Conservation (phyloP, 1,140 invertebrate genomes). For the Ostrea denselamellosa region DNA sequence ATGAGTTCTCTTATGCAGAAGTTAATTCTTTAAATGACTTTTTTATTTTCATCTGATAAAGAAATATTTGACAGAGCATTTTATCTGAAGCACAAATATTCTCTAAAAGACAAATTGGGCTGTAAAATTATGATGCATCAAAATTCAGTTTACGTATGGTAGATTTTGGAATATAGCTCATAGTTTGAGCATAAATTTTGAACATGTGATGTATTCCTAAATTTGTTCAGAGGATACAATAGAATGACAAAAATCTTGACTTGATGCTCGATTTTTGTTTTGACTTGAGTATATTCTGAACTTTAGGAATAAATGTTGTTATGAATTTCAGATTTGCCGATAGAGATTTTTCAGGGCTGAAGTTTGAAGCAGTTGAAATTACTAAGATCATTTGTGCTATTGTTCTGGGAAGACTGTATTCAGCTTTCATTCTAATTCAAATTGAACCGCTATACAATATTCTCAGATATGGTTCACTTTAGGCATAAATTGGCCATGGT, state of each 20-base stretch:
- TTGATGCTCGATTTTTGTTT: not conserved
- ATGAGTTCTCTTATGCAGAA: not conserved
- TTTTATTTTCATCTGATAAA: no score
- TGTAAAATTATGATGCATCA: no score
- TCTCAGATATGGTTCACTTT: not conserved
- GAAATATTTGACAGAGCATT: no score
- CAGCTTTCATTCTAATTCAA: not conserved
- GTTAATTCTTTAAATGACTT: no score
- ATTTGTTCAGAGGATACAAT: not conserved
- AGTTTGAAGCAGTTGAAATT: constrained; percentile 1
- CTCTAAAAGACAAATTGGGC: no score
- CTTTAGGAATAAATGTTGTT: constrained; percentile 12
- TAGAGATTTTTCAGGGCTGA: not conserved
- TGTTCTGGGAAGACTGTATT: constrained; percentile 4
- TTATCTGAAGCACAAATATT: no score
- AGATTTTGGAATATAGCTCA: no score
- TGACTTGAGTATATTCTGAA: not conserved
- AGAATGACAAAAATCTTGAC: not conserved
- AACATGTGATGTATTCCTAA: not conserved
- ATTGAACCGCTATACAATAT: not conserved
- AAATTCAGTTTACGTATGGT: no score
- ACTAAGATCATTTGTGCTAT: not conserved
- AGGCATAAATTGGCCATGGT: no score
- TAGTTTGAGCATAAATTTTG: not conserved
- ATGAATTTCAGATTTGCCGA: constrained; percentile 1